Conservation (phyloP, 2,113 vertebrate species). For the Serilophus lunatus region DNA sequence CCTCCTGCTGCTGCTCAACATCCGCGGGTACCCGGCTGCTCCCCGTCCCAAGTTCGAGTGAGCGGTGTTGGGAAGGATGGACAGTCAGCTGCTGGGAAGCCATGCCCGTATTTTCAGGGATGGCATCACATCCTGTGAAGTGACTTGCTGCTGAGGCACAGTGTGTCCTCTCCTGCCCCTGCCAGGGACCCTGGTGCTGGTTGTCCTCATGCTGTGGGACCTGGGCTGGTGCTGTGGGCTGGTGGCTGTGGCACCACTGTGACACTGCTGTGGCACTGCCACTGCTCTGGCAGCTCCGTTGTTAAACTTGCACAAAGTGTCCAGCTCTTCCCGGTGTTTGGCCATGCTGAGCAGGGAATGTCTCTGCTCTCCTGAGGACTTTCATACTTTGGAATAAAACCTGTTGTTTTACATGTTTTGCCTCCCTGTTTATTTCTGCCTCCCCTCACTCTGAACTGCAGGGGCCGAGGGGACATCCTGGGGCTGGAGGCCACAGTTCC, state of each 20-base stretch:
- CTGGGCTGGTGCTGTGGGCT: neutral
- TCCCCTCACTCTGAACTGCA: rapidly evolving
- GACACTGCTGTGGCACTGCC: neutral
- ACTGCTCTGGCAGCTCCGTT: rapidly evolving
- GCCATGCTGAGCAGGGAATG: neutral
- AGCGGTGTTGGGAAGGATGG: neutral
- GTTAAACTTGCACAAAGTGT: neutral
- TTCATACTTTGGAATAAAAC: slow-evolving; percentile 40
- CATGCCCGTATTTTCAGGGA: neutral
- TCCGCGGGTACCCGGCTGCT: neutral
- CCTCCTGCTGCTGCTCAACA: slow-evolving; percentile 73
- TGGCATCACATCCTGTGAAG: rapidly evolving
- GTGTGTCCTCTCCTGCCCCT: neutral
- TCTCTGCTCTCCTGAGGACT: neutral
- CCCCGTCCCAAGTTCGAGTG: slow-evolving; percentile 44
- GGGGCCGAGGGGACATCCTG: neutral
- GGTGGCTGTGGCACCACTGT: neutral
- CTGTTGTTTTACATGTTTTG: neutral
- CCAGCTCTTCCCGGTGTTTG: rapidly evolving
- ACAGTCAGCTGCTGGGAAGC: rapidly evolving
- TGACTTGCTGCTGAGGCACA: rapidly evolving
- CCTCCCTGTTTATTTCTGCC: neutral
- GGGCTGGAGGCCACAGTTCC: rapidly evolving
- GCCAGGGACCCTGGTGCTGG: neutral
- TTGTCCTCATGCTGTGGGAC: rapidly evolving